Conservation (phyloP, 2,113 vertebrate species). For the Callocephalon fimbriatum region DNA sequence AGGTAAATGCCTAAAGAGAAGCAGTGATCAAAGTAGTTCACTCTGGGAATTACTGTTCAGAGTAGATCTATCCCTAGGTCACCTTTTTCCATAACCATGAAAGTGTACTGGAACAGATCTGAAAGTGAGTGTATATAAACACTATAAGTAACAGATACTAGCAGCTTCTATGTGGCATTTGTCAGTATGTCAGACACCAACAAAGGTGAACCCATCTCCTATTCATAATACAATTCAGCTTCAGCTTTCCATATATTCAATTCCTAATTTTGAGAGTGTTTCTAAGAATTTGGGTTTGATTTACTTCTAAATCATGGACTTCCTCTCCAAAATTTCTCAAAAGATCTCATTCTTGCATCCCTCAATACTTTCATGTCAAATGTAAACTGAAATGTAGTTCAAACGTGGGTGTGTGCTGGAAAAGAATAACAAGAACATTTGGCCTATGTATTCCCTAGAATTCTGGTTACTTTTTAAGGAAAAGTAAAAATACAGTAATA, state of each 20-base stretch:
- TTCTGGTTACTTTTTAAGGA: neutral
- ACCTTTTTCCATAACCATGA: neutral
- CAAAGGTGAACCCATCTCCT: neutral
- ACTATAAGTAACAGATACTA: neutral
- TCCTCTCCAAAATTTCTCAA: neutral
- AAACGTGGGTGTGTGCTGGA: neutral
- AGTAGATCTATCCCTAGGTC: neutral
- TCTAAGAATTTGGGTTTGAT: neutral
- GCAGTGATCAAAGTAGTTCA: neutral
- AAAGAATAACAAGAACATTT: neutral
- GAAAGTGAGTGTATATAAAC: neutral
- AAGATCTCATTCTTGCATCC: neutral
- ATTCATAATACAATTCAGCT: neutral
- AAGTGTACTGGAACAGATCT: neutral
- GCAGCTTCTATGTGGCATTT: neutral
- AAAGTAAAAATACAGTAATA: neutral
- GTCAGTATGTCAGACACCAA: neutral
- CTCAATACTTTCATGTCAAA: neutral
- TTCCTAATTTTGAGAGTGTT: neutral
- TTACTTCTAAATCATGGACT: neutral
- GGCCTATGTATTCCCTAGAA: neutral
- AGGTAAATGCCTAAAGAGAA: neutral
- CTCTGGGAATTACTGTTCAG: neutral
- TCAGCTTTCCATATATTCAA: neutral
- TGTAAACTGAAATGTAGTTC: neutral